Evolutionary conservation across 2,888 invertebrate species (phyloP), one percentile per base, ranked within the genome.

Genomic region (Tridacna crocea): DNA sequence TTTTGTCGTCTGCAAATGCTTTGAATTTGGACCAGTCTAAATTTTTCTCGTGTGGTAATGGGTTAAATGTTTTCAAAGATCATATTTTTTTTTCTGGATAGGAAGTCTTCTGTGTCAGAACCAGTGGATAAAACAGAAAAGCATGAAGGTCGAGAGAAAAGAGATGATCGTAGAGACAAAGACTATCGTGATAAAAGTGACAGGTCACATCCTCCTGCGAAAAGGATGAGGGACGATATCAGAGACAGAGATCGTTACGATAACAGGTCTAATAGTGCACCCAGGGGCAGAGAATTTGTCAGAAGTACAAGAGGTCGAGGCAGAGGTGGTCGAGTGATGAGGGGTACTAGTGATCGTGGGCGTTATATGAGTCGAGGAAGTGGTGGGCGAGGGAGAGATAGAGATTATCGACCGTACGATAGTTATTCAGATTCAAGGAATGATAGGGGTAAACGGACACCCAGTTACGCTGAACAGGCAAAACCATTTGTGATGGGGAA

Each of bases 231-330:
- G 55, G 93, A 93, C 75, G 92, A 92, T 76, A 78, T 65, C 36
- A 58, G 80, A 55, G 73, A 61, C n/a, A 73, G 75, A 36, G 79
- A 79, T 66, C 72, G 82, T 6, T 84, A 81, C 51, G 84, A 84
- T 48, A 73, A 61, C 66, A 81, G 89, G 72, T 87, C 87, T 26
- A 82, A 89, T 24, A 87, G 90, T 86, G 84, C 88, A 72, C 81
- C 92, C 47, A 83, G 92, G 58, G 85, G 91, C 47, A 84, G 92
- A 22, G 93, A 93, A 79, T 93, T 92, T 88, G 92, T 92, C 27
- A 74, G 90, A 15, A 84, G 90, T 15, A 27, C 27, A 13, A 24
- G 70, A 26, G 24, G 70, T 70, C 55, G 80, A 27, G 77, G 84
- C 46, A 80, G 85, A 60, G 58, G 80, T 15, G 51, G 70, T 24